These are phyloP conservation scores for Apostichopus leukothele DNA, from an alignment of 53 echinoderm and acorn worm genomes.

Conservation along the genomic window DNA sequence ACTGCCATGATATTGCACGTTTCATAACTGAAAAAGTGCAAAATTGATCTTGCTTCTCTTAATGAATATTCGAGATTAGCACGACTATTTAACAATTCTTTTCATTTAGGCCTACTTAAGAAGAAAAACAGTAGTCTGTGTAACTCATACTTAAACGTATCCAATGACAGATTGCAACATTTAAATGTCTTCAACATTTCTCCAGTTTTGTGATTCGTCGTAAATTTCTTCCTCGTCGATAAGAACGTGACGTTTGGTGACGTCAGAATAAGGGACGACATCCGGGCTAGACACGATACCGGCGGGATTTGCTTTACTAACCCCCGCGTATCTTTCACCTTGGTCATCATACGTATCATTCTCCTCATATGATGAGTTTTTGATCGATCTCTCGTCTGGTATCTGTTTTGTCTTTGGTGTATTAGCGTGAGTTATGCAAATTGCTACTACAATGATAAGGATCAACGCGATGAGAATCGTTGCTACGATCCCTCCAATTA, in stretches of 20 bases:
- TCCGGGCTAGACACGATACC: background rate
- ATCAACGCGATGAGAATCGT: background rate
- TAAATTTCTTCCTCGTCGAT: background rate
- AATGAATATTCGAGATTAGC: no score
- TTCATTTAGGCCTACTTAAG: no score
- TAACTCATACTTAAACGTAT: no score
- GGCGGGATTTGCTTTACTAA: background rate
- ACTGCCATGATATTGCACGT: no score
- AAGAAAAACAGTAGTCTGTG: no score
- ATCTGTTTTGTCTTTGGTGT: background rate
- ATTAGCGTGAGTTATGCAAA: background rate
- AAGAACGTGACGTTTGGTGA: background rate
- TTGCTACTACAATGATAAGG: background rate
- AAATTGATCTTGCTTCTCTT: no score
- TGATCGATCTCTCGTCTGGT: background rate
- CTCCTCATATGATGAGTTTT: background rate
- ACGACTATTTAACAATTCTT: no score
- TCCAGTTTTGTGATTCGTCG: background rate
- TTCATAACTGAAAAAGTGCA: no score
- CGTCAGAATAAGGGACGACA: background rate
- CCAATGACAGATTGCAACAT: no score
- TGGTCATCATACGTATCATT: no score
- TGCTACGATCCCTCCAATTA: background rate
- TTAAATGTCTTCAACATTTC: background rate
- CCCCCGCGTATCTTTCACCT: background rate